phyloP scores from a whole-genome alignment of 2,888 invertebrate species.

The Labia minor region DNA sequence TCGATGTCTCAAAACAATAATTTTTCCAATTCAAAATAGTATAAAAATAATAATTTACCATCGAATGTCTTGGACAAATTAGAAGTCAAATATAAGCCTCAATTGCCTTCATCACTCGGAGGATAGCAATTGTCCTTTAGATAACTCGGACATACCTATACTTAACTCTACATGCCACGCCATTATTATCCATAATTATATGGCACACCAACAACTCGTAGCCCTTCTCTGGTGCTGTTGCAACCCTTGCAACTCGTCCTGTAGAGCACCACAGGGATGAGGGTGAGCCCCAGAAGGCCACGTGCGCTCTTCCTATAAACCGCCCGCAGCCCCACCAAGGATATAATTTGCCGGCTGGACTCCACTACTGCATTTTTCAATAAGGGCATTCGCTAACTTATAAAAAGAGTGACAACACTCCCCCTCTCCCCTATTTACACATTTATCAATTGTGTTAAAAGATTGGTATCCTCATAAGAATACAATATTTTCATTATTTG shows the following conservation, averaged over 20 bases:
- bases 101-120: background rate
- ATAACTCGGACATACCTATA: constrained; percentile 13
- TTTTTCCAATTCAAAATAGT: constrained; percentile 1
- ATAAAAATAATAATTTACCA: background rate
- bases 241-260: no score
- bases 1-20: background rate
- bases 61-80: no score
- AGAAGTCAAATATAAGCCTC: background rate
- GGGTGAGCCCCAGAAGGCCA: background rate
- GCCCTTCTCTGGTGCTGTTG: background rate
- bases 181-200: constrained; percentile 1
- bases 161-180: constrained; percentile 4
- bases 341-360: background rate
- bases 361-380: background rate
- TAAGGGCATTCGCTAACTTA: background rate
- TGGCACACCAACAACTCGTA: background rate
- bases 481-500: no score
- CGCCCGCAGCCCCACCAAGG: background rate
- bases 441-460: no score
- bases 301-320: background rate
- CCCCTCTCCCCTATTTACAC: background rate
- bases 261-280: no score
- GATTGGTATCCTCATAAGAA: no score
- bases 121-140: constrained; percentile 5
- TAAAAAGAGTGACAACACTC: background rate